Evolutionary conservation across 2,888 invertebrate species (phyloP).

Genomic region (Cetonia aurata): DNA sequence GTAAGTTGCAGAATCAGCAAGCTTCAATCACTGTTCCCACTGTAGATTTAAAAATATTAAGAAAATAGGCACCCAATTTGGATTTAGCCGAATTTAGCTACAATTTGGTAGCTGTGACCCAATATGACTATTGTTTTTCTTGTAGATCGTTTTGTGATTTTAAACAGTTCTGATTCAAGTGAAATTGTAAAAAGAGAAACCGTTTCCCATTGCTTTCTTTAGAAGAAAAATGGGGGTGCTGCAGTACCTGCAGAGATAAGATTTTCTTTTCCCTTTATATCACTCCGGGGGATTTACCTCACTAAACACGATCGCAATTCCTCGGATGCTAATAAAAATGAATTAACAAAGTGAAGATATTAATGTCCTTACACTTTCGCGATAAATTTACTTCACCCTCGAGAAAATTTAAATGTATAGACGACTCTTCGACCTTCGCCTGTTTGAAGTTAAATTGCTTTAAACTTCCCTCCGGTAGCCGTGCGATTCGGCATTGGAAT

Average conservation of each 20-base stretch:
- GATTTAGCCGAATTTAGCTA: too few relatives aligned
- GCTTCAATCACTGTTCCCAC: too few relatives aligned
- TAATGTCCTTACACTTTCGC: constrained; percentile 54
- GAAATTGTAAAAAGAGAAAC: constrained; percentile 7
- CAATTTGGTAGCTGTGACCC: too few relatives aligned
- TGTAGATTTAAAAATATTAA: too few relatives aligned
- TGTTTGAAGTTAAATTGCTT: too few relatives aligned
- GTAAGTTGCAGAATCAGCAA: too few relatives aligned
- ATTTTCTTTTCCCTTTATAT: constrained; percentile 20
- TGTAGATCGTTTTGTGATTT: neutral
- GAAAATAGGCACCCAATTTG: too few relatives aligned
- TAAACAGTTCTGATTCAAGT: neutral
- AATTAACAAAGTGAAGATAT: constrained; percentile 65
- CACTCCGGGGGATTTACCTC: constrained; percentile 21
- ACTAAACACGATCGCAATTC: constrained; percentile 62
- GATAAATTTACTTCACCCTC: constrained; percentile 23
- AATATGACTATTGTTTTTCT: too few relatives aligned
- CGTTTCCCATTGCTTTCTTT: neutral
- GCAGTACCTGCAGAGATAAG: neutral
- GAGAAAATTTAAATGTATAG: constrained; percentile 21
- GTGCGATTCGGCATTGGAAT: too few relatives aligned
- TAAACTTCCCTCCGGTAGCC: too few relatives aligned
- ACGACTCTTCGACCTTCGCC: too few relatives aligned
- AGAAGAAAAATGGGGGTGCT: neutral
- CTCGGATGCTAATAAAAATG: constrained; percentile 66